Conservation (phyloP, 2,888 invertebrate genomes). For the Erannis defoliaria region DNA sequence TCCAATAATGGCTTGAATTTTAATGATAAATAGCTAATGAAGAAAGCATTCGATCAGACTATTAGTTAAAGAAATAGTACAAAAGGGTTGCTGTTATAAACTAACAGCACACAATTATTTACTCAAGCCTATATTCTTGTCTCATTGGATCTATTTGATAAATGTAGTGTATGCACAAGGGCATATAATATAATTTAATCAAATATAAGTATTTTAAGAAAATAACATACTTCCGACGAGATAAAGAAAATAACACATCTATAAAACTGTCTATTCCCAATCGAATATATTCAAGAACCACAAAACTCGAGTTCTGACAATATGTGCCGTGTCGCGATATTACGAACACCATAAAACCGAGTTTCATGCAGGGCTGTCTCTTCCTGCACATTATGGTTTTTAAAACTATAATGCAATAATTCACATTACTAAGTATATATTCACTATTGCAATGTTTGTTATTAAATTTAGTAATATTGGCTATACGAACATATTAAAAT, state of each 20-base stretch:
- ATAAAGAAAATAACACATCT: slow-evolving; percentile 26
- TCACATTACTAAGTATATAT: too few relatives aligned
- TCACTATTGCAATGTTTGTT: too few relatives aligned
- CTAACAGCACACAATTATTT: background rate
- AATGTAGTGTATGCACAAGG: background rate
- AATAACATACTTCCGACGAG: slow-evolving; percentile 15
- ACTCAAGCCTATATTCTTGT: slow-evolving; percentile 1
- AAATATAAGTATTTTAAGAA: slow-evolving; percentile 1
- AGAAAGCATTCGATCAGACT: slow-evolving; percentile 25
- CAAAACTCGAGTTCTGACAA: slow-evolving; percentile 42
- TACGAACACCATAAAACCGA: slow-evolving; percentile 43
- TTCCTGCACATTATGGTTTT: background rate
- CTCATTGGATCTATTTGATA: slow-evolving; percentile 6
- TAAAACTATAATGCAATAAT: background rate
- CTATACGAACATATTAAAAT: background rate
- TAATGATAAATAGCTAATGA: slow-evolving; percentile 18
- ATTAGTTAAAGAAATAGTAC: background rate
- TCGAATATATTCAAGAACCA: slow-evolving; percentile 37
- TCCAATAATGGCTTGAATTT: slow-evolving; percentile 26
- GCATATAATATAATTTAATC: slow-evolving; percentile 10
- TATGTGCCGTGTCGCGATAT: slow-evolving; percentile 45
- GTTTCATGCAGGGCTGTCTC: slow-evolving; percentile 23
- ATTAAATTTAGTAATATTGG: too few relatives aligned
- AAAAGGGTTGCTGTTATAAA: background rate
- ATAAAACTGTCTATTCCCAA: slow-evolving; percentile 34